phyloP scores from a whole-genome alignment of 2,113 vertebrate genomes.

The Asarcornis scutulata region DNA sequence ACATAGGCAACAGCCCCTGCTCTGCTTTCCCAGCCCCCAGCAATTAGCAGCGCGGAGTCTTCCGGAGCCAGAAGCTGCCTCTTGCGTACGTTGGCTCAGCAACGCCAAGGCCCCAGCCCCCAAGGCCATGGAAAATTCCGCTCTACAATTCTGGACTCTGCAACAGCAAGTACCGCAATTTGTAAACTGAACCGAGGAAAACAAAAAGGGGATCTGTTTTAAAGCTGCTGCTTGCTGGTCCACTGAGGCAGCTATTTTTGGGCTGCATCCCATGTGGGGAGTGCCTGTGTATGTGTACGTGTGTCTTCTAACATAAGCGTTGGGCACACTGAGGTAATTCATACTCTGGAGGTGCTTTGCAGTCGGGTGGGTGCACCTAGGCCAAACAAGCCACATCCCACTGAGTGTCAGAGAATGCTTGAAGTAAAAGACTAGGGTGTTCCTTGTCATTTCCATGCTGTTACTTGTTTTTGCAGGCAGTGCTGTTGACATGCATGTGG shows the following conservation, averaged over 20 bases:
- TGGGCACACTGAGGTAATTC: slow-evolving; percentile 19
- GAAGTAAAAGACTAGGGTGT: background rate
- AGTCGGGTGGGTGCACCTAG: background rate
- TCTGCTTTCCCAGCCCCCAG: background rate
- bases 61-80: background rate
- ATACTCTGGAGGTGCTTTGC: background rate
- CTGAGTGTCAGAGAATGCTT: accelerated
- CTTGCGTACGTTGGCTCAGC: background rate
- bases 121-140: slow-evolving; percentile 48
- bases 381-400: background rate
- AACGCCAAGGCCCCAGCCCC: background rate
- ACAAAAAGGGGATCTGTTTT: background rate
- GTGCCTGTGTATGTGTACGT: background rate
- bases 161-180: background rate
- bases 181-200: background rate
- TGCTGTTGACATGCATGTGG: background rate
- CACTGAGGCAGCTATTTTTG: background rate
- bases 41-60: background rate
- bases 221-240: background rate
- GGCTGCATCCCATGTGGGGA: background rate
- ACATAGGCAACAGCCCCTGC: background rate
- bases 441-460: background rate
- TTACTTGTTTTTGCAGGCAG: background rate
- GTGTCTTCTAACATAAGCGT: background rate
- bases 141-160: background rate